phyloP scores from a whole-genome alignment of 2,113 vertebrate species.

The Elephas maximus region DNA sequence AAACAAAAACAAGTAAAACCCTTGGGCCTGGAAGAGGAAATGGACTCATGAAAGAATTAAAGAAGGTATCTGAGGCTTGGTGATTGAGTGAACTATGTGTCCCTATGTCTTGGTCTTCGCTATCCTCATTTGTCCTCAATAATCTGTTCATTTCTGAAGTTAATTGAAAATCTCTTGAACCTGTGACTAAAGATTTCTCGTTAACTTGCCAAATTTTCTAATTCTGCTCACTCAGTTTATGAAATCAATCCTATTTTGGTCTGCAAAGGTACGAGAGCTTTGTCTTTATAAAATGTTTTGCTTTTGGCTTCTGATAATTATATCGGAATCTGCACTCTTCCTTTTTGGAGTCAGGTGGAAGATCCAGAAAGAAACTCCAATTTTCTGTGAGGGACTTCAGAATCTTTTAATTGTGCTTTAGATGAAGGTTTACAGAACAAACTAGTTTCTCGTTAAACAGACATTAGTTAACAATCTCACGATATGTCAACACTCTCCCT shows the following conservation, averaged over 20 bases:
- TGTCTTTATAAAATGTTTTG: not conserved
- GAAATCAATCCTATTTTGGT: not conserved
- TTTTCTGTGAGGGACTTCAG: not conserved
- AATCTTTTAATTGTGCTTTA: not conserved
- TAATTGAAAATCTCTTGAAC: not conserved
- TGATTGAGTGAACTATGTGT: not conserved
- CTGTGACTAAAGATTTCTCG: not conserved
- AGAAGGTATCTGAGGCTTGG: not conserved
- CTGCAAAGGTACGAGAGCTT: not conserved
- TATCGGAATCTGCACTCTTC: not conserved
- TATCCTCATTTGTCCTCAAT: not conserved
- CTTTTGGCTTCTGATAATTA: not conserved
- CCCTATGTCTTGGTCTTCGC: not conserved
- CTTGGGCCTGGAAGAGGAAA: not conserved
- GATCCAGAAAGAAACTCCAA: not conserved
- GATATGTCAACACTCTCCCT: too few species aligned
- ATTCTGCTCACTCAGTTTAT: not conserved
- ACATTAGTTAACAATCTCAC: too few species aligned
- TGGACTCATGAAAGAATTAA: not conserved
- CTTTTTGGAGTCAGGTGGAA: rapidly evolving
- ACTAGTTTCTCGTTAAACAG: too few species aligned
- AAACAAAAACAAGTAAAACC: not conserved
- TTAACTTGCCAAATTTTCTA: conserved; percentile 22
- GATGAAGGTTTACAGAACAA: too few species aligned
- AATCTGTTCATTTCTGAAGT: not conserved